Evolutionary conservation across 1,140 invertebrate genomes (phyloP).

Genomic region (Sarcophaga peregrina): DNA sequence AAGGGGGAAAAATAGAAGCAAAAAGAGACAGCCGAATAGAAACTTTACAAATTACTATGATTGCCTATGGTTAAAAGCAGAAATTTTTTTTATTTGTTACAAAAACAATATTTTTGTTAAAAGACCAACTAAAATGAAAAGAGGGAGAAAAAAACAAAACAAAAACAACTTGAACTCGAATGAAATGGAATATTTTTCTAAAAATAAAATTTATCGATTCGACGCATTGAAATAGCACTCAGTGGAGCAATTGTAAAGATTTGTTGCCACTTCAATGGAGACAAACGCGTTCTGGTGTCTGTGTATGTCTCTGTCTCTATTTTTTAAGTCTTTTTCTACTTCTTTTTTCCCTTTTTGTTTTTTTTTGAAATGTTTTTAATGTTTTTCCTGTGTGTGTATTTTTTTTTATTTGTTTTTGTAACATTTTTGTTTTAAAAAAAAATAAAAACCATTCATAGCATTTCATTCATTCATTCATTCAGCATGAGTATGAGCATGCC

Average conservation of each 20-base stretch:
- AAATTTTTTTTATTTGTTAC: not conserved
- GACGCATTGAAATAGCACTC: constrained; percentile 65
- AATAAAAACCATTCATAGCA: not conserved
- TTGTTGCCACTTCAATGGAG: constrained; percentile 53
- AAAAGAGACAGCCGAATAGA: not conserved
- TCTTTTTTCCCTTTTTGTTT: not conserved
- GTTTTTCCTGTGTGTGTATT: not conserved
- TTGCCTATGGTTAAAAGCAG: constrained; percentile 36
- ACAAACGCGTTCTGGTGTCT: constrained; percentile 48
- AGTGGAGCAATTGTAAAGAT: constrained; percentile 62
- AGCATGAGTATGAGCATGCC: not conserved
- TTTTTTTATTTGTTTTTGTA: not conserved
- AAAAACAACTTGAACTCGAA: not conserved
- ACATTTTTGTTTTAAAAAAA: not conserved
- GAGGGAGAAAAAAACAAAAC: too few relatives aligned
- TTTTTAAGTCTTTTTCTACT: not conserved
- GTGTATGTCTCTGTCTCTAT: not conserved
- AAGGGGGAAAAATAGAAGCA: not conserved
- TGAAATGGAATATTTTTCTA: constrained; percentile 10
- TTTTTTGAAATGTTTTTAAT: not conserved
- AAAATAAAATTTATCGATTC: constrained; percentile 61
- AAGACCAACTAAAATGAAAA: not conserved
- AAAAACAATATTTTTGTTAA: not conserved
- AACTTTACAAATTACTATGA: constrained; percentile 33
- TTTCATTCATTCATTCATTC: too few relatives aligned